These are phyloP conservation scores for Corydoras maculifer DNA, from an alignment of 2,113 vertebrate genomes.

Conservation along the genomic window DNA sequence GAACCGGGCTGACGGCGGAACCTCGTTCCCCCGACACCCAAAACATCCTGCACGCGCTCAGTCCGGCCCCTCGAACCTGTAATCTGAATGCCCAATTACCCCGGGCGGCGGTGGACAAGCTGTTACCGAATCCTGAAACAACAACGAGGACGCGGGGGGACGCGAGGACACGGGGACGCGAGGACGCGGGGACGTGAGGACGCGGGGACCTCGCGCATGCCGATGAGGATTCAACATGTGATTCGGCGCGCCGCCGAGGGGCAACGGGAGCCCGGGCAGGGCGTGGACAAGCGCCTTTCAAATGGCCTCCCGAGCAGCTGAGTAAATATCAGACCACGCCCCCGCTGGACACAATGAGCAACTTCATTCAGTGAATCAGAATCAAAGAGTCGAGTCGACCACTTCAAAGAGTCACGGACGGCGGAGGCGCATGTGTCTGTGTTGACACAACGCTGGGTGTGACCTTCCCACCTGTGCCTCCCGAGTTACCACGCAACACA, in stretches of 20 bases:
- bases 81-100: conserved; percentile 41
- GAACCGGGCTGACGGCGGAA: too few species aligned
- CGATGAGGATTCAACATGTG: too few species aligned
- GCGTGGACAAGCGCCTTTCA: not conserved
- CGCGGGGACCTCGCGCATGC: conserved; percentile 4
- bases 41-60: conserved; percentile 36
- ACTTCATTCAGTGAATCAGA: not conserved
- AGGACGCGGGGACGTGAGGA: conserved; percentile 34
- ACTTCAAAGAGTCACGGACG: not conserved
- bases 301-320: not conserved
- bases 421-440: conserved; percentile 10
- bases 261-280: not conserved
- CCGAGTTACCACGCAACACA: conserved; percentile 19
- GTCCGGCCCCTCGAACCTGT: conserved; percentile 21
- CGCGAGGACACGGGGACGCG: conserved; percentile 42
- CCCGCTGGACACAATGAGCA: not conserved
- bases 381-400: not conserved
- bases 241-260: too few species aligned
- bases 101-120: conserved; percentile 58
- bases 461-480: conserved; percentile 19
- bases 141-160: conserved; percentile 32
- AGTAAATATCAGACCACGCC: not conserved
- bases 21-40: not conserved
- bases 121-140: conserved; percentile 52
- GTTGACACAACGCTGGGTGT: conserved; percentile 13